Conservation (phyloP, 2,113 vertebrate species). For the Pseudonaja textilis region DNA sequence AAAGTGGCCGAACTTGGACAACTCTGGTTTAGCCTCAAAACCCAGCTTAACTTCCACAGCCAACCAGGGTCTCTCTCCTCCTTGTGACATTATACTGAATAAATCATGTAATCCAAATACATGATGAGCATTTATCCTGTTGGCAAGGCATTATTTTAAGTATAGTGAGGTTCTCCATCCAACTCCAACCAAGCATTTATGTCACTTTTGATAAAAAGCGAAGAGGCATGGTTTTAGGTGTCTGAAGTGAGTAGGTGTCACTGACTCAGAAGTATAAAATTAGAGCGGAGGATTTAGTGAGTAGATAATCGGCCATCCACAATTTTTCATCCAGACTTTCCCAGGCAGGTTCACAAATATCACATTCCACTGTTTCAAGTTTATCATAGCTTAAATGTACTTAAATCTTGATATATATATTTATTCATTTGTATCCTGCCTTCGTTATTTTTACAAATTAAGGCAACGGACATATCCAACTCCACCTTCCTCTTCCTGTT, state of each 20-base stretch:
- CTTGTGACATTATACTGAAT: conserved; percentile 9
- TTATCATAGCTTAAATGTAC: conserved; percentile 29
- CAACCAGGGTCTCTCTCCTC: not conserved
- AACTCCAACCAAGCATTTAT: not conserved
- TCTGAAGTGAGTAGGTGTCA: conserved; percentile 56
- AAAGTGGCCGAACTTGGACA: not conserved
- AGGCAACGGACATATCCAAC: not conserved
- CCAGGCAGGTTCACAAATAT: conserved; percentile 48
- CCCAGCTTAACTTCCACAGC: not conserved
- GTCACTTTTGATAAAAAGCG: conserved; percentile 39
- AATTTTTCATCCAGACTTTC: conserved; percentile 57
- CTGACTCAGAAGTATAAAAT: conserved; percentile 68
- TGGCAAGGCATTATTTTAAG: conserved; percentile 26
- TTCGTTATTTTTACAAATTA: not conserved
- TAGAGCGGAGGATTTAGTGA: conserved; percentile 55
- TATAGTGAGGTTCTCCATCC: conserved; percentile 26
- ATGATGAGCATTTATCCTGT: conserved; percentile 32
- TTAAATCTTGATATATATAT: conserved; percentile 32
- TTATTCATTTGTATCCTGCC: conserved; percentile 20
- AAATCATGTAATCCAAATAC: conserved; percentile 24
- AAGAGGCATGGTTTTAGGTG: conserved; percentile 49
- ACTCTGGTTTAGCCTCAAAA: not conserved
- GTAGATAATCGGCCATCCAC: conserved; percentile 57
- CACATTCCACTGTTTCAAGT: conserved; percentile 42
- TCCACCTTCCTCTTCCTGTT: not conserved